Evolutionary conservation across 1,140 invertebrate genomes (phyloP), one percentile per base, ranked within the genome.

Genomic region (Helicoverpa armigera): DNA sequence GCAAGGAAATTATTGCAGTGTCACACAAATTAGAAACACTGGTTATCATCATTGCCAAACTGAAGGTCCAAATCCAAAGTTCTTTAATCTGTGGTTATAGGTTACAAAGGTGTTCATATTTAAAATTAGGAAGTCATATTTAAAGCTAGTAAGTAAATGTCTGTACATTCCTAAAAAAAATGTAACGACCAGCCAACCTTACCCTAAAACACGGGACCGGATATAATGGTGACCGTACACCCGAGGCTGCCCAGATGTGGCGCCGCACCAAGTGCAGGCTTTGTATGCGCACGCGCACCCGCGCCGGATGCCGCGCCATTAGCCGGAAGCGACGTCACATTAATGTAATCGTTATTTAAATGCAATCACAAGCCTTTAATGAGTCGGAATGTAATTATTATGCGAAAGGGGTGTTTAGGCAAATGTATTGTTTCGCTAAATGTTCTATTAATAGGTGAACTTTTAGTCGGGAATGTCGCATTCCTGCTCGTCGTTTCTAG

Each of bases 291-390:
- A 76, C 60, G 86, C 85, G 88, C 86, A 85, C 74, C 82, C 56
- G 23, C 69, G 80, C 82, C 85, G 91, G 91, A 92, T 88, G 84
- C 89, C 86, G 86, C 87, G 84, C 85, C 82, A 60, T 63, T 63
- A 69, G 78, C 76, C 88, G 91, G 91, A 91, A 89, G 85, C 80
- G 53, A 79, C 85, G 82, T 88, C 51, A 90, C 87, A 88, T 87
- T 88, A 83, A 86, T 83, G 84, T 91, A 91, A 91, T 91, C 88
- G 87, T 88, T 85, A 87, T 90, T 90, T 85, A 90, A 90, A 88
- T 90, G 85, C 83, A 79, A 82, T 84, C 65, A 81, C 18, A 50
- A 74, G 61, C 56, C 53, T 80, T 73, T 80, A 73, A 35, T 63
- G 69, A 56, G 48, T 69, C 14, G 53, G 35, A 73, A 79, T 79